Conservation (phyloP, 2,888 invertebrate genomes). For the Anaspis maculata region DNA sequence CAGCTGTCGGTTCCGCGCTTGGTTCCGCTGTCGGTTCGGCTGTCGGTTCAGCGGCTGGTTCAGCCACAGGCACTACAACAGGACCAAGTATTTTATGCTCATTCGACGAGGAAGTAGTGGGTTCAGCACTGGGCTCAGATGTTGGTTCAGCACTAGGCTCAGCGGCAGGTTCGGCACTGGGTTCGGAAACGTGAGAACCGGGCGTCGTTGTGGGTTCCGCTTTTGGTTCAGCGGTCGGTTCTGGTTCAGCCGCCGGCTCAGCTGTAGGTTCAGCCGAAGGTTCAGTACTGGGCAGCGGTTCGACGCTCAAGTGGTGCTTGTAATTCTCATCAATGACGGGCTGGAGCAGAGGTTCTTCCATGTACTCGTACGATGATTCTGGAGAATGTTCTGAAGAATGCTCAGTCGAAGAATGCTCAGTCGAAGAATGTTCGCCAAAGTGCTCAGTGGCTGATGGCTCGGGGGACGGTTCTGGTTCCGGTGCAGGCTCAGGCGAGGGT, state of each 20-base stretch:
- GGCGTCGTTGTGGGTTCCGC: constrained; percentile 25
- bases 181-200: constrained; percentile 23
- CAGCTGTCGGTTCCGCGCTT: constrained; percentile 12
- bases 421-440: too few relatives aligned
- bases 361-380: too few relatives aligned
- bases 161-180: constrained; percentile 24
- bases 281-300: too few relatives aligned
- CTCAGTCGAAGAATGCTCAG: not conserved
- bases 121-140: constrained; percentile 11
- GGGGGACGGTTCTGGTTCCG: constrained; percentile 12
- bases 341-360: too few relatives aligned
- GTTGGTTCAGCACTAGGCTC: constrained; percentile 25
- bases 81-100: constrained; percentile 13
- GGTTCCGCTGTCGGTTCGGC: constrained; percentile 17
- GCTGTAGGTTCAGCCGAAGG: constrained; percentile 29
- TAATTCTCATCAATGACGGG: not conserved
- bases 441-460: not conserved
- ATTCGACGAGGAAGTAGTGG: not conserved
- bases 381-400: too few relatives aligned
- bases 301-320: constrained; percentile 5
- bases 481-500: constrained; percentile 1
- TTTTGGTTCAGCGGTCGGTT: constrained; percentile 16
- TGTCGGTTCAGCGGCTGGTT: constrained; percentile 3
- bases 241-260: constrained; percentile 26
- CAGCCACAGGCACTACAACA: constrained; percentile 8